Base-by-base conservation (phyloP, 2,888 invertebrate genomes). In the Adela reaumurella region DNA sequence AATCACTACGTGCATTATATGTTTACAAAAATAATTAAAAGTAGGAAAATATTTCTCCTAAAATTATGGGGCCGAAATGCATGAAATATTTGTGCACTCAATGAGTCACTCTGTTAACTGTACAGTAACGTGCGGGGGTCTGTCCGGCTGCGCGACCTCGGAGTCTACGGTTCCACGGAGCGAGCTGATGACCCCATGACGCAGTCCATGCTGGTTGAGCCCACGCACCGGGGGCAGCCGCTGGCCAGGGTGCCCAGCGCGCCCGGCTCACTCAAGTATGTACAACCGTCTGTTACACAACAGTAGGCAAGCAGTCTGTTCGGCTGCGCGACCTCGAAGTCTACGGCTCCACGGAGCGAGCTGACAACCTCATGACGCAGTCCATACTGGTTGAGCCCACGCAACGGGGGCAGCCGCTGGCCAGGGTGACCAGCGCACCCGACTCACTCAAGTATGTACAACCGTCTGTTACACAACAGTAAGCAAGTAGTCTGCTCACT, bases 231-330 rank as follows among this genome's bases (percentile, higher is more conserved):
- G 8, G 55, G 54, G 20, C 55, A 54, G 74, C 84, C 64, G 61
- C 77, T 74, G 58, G 83, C 74, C 59, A 83, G 81, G 70, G 83
- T 90, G 49, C 89, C 90, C 53, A 89, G 88, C 65, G 88, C 89
- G 43, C 89, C 90, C 4, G 89, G 88, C 56, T 87, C 88, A 56
- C 80, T 90, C 53, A 86, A 88, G 90, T 90, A 71, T 74, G 68
- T 47, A 10, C 18, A 28, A 17, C 24, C 24, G 6, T 10, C n/a
- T n/a, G n/a, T n/a, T n/a, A n/a, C n/a, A n/a, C n/a, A n/a, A n/a
- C n/a, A n/a, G n/a, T n/a, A n/a, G n/a, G n/a, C n/a, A n/a, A n/a
- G n/a, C n/a, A n/a, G n/a, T 79, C 79, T 0, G 80, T 79, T 3
- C 69, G 79, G 0, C 65, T 80, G n/a, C 71, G 80, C 0, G 80